Evolutionary conservation across 2,888 invertebrate species (phyloP).

Genomic region (Drosophila quasianomalipes): DNA sequence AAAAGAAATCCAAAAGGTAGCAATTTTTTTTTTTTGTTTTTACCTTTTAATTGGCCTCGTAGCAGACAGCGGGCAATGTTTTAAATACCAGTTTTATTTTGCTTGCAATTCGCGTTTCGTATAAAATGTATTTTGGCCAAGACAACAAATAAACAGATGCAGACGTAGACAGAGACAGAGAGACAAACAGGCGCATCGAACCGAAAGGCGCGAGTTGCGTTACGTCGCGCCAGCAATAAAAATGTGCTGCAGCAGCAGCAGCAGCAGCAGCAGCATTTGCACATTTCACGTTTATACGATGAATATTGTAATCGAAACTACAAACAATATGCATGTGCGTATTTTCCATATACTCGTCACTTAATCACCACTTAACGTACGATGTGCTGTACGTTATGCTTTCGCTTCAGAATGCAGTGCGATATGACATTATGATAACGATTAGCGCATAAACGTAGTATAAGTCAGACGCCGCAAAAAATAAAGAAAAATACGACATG

Average conservation of each 20-base stretch:
- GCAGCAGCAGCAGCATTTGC: conserved; percentile 39
- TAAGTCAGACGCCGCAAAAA: conserved; percentile 41
- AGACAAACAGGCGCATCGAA: conserved; percentile 40
- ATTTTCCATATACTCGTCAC: not conserved
- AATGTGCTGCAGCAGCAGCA: conserved; percentile 61
- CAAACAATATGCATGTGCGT: not conserved
- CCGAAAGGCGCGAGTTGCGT: conserved; percentile 27
- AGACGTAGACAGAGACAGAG: conserved; percentile 14
- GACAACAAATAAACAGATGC: conserved; percentile 65
- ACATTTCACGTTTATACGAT: conserved; percentile 26
- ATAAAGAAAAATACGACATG: conserved; percentile 32
- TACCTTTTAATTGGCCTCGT: conserved; percentile 37
- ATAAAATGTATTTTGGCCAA: conserved; percentile 65
- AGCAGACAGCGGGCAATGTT: conserved; percentile 20
- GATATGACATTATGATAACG: conserved; percentile 43
- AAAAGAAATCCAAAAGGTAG: conserved; percentile 30
- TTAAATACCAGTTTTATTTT: conserved; percentile 61
- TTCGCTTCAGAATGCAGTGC: conserved; percentile 17
- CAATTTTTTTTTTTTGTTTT: conserved; percentile 5
- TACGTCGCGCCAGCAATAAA: conserved; percentile 47
- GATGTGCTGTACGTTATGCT: not conserved
- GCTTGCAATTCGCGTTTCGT: conserved; percentile 46
- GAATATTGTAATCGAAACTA: not conserved
- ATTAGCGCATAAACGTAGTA: conserved; percentile 47
- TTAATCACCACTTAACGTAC: conserved; percentile 1